A percentile compares a stretch with the other conserved stretches of the same genome.
Conservation (phyloP, 2,888 invertebrate species). For the Therioaphis trifolii region DNA sequence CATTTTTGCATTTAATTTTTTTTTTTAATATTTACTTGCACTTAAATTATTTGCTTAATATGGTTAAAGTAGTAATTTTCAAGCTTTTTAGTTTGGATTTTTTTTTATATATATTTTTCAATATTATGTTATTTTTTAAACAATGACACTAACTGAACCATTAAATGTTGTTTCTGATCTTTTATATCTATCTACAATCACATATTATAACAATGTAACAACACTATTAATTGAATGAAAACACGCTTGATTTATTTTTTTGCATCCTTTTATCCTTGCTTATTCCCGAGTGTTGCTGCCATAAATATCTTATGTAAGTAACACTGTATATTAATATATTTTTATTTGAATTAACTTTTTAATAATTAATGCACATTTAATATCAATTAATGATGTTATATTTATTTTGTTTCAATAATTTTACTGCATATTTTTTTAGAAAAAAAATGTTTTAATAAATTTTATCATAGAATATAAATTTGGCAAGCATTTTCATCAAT, state of each 20-base stretch:
- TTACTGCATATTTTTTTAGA: background rate
- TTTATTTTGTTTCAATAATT: background rate
- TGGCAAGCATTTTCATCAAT: no score
- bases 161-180: background rate
- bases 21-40: conserved; percentile 32
- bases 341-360: conserved; percentile 10
- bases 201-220: conserved; percentile 39
- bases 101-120: background rate
- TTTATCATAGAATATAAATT: no score
- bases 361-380: conserved; percentile 21
- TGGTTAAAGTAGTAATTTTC: conserved; percentile 32
- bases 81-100: conserved; percentile 30
- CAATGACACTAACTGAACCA: background rate
- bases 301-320: conserved; percentile 55
- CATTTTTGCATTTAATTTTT: conserved; percentile 49
- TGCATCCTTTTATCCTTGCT: conserved; percentile 54
- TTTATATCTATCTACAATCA: conserved; percentile 4
- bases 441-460: no score
- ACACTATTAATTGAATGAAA: conserved; percentile 31
- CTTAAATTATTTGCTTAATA: conserved; percentile 43
- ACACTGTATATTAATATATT: conserved; percentile 43
- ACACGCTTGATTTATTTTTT: conserved; percentile 43
- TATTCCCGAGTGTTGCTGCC: conserved; percentile 43
- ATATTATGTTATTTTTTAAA: conserved; percentile 11
- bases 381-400: background rate